Evolutionary conservation across 2,113 vertebrate species (phyloP), one percentile per base, ranked within the genome.

Genomic region (Chascanopsetta lugubris): DNA sequence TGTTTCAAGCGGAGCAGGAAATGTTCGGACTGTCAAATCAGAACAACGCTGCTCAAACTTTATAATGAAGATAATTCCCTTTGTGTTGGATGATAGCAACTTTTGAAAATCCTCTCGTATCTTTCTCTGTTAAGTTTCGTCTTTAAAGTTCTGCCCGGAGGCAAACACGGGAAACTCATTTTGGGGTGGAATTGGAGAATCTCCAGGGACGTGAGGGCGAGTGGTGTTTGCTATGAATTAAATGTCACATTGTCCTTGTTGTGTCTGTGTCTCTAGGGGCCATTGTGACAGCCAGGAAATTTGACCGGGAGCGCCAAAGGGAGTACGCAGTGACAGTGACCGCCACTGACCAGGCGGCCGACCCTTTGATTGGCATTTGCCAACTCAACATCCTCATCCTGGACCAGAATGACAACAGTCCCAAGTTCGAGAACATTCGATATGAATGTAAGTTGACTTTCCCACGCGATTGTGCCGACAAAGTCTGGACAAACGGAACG

Each of bases 351-450:
- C 94, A 94, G 89, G 94, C 94, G 2, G 84, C 62, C 0, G 94
- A 96, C 67, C 95, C 95, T 0, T 93, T 96, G 68, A 94, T 94
- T 58, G 95, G 95, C 63, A 94, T 96, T 71, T 97, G 95, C 73
- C 95, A 95, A 82, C 93, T 96, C 60, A 96, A 92, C 80, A 77
- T 97, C 71, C 68, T 94, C 82, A 94, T 96, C 50, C 84, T 95
- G 86, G 95, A 97, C 79, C 92, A 95, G 83, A 97, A 97, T 27
- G 95, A 96, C 88, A 97, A 95, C 84, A 94, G 92, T 69, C 95
- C 95, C 12, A 94, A 93, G 88, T 96, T 96, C 88, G 95, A 96
- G 90, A 96, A 95, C 88, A 89, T 93, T 20, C 93, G 75, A 77
- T 97, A 97, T 69, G 95, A 97, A 85, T 95, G 95, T 97, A 87